Conservation (phyloP, 2,797 vertebrate species). For the Cyclopterus lumpus region DNA sequence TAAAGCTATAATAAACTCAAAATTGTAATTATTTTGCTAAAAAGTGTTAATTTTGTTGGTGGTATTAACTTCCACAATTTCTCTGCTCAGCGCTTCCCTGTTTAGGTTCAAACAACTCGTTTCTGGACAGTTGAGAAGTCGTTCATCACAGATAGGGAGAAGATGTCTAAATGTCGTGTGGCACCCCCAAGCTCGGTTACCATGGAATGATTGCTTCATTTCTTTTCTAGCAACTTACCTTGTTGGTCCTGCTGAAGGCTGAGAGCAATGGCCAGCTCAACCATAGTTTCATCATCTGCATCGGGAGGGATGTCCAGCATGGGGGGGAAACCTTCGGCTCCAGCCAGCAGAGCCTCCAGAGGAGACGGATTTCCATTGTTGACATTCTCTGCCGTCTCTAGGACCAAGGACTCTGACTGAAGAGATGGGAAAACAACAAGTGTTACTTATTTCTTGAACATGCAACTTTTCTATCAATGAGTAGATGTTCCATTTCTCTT, state of each 20-base stretch:
- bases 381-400: slow-evolving; percentile 95
- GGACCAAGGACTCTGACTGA: slow-evolving; percentile 98
- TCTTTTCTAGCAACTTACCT: slow-evolving; percentile 79
- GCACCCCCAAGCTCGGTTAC: not conserved
- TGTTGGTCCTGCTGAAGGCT: slow-evolving; percentile 99
- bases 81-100: not conserved
- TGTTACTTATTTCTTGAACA: slow-evolving; percentile 1
- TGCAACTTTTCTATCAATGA: not conserved
- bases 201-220: not conserved
- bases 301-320: slow-evolving; percentile 99
- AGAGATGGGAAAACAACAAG: slow-evolving; percentile 25
- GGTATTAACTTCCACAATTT: not conserved
- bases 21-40: not conserved
- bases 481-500: not conserved
- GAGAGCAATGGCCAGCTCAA: slow-evolving; percentile 96
- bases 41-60: not conserved
- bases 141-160: not conserved
- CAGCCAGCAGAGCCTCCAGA: slow-evolving; percentile 96
- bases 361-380: slow-evolving; percentile 98
- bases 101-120: not conserved
- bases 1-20: not conserved
- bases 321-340: slow-evolving; percentile 96
- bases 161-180: not conserved
- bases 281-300: slow-evolving; percentile 99
- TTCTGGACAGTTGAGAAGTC: not conserved